Base-by-base conservation (phyloP, 2,797 vertebrate species). In the Bradypodion ventrale region DNA sequence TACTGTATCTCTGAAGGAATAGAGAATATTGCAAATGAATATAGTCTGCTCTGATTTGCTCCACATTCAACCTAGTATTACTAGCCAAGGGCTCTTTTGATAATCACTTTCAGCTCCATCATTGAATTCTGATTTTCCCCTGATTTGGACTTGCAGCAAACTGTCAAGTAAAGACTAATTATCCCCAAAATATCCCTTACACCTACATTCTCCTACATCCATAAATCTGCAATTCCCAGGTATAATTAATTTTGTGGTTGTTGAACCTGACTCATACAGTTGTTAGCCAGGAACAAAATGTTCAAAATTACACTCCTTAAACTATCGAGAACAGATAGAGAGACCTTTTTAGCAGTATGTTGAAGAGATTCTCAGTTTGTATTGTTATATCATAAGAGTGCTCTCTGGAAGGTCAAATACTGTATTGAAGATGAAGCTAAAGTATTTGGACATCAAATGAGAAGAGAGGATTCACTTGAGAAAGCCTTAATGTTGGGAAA, bases 11-110 rank as follows among this genome's bases (percentile, higher is more conserved):
- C 21, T 72, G 19, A 1, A 83, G 81, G 52, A 91, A 87, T 35
- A 46, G 84, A 90, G 78, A 52, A 16, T 89, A 89, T 37, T 90
- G 77, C 88, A 90, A 84, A 62, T 82, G 90, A 88, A 93, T 92
- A 90, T 90, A 74, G 42, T 70, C 23, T 80, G 77, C 70, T 73
- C 82, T 88, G 85, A 88, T 90, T 88, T 79, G 13, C 42, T 92
- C 85, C 84, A 88, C 29, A 83, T 83, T 83, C 77, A 82, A 49
- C 82, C 78, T 42, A n/a, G 80, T 60, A 82, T 75, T 83, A 75
- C 40, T 69, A 40, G 63, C 25, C 49, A 46, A 44, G 29, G 37
- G n/a, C 16, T 81, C n/a, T 70, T 70, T 69, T 46, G 13, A 60
- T 37, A 29, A 9, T 37, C 8, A 44, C 76, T 63, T 15, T 56